Percentiles rank a stretch among this genome's conserved stretches.
phyloP scores from a whole-genome alignment of 1,140 invertebrate species.

The Mya arenaria region DNA sequence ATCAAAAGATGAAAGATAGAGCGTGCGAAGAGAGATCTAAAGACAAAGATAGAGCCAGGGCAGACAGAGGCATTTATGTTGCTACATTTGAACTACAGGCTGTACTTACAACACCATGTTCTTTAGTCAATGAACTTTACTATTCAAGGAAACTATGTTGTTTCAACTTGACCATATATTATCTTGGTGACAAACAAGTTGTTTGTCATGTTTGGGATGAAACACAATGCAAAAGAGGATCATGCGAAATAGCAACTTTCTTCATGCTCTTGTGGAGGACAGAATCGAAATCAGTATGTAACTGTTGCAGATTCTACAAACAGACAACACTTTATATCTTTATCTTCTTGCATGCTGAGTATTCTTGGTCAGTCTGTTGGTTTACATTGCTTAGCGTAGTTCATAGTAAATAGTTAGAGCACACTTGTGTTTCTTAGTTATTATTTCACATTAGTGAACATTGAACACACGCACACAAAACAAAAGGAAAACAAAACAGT shows the following conservation, averaged over 20 bases:
- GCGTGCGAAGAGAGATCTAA: slow-evolving; percentile 1
- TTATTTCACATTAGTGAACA: too few relatives aligned
- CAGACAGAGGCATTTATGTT: slow-evolving; percentile 18
- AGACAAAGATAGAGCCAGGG: slow-evolving; percentile 45
- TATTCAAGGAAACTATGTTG: slow-evolving; percentile 50
- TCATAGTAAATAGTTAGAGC: too few relatives aligned
- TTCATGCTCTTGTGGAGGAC: slow-evolving; percentile 53
- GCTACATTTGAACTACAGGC: slow-evolving; percentile 55
- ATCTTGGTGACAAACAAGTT: slow-evolving; percentile 37
- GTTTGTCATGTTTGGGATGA: slow-evolving; percentile 55
- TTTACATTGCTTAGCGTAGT: too few relatives aligned
- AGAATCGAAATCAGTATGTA: slow-evolving; percentile 58
- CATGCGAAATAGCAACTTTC: slow-evolving; percentile 58
- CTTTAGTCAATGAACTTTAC: slow-evolving; percentile 36
- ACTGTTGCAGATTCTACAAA: too few relatives aligned
- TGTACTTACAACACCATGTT: slow-evolving; percentile 51
- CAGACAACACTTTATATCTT: too few relatives aligned
- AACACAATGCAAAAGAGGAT: slow-evolving; percentile 43
- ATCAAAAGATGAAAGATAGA: slow-evolving; percentile 15
- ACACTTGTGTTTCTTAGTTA: too few relatives aligned
- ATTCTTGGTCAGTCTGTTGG: too few relatives aligned
- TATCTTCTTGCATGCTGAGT: too few relatives aligned
- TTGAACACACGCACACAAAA: too few relatives aligned
- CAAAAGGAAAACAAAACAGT: slow-evolving; percentile 22
- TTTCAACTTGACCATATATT: slow-evolving; percentile 56